Evolutionary conservation across 2,888 invertebrate species (phyloP), one percentile per base, ranked within the genome.

Genomic region (Thera britannica): DNA sequence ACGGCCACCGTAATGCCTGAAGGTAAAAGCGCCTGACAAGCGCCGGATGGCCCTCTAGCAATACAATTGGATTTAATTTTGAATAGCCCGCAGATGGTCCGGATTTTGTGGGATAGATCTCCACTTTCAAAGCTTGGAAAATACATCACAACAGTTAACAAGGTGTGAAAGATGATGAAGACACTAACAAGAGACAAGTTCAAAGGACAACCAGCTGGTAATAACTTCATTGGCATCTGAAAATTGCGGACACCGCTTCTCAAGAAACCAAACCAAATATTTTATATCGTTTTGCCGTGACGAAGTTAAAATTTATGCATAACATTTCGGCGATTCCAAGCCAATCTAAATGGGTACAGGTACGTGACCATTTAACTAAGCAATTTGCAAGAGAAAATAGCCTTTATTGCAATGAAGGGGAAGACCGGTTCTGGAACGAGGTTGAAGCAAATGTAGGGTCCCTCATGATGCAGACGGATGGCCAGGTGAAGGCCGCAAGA

Each of bases 251-350:
- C 44, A 46, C 44, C 44, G 44, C 44, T 9, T 46, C 9, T 46
- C 9, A 46, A 2, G 7, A 46, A 46, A 54, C 9, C 44, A 3
- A 7, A 35, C 35, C 23, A 46, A 57, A 51, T 64, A 60, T 51
- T 51, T 5, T 8, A 6, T 23, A 60, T 65, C 59, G 55, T 54
- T 36, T 63, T 12, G 44, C 41, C 3, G 12, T 36, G 36, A 48
- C 48, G 41, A 60, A 65, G 56, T 65, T 59, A 48, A 12, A 59
- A 65, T 56, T 49, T 52, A 61, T 61, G 51, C 60, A 61, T 57
- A 52, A 48, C 23, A 49, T 56, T 38, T 41, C 8, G 44, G 44
- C 9, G 44, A 46, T 9, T 46, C 44, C 44, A 49, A 23, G 51
- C 51, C 23, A 34, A 51, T 51, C 3, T 51, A 8, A 5, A 12